Evolutionary conservation across 2,888 invertebrate species (phyloP), one percentile per base, ranked within the genome.

Genomic region (Deroplatys truncata): DNA sequence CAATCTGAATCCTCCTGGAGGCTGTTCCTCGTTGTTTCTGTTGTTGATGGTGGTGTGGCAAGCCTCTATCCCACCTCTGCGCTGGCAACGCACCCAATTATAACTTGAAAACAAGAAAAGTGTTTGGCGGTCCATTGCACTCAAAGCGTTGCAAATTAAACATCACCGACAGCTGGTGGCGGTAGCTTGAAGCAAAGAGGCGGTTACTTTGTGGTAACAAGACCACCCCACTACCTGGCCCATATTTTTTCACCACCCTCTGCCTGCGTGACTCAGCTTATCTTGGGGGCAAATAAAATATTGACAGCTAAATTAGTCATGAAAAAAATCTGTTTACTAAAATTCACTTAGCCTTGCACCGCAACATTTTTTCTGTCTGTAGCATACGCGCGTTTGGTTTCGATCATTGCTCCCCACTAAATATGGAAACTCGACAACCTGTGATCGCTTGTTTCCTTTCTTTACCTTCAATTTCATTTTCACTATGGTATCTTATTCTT

Each of bases 81-180:
- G 85, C 83, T 84, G 9, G 49, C 90, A 89, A 86, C 83, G 31
- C 86, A 89, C 90, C 89, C 91, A 90, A 91, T 91, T 91, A 90
- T 90, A 91, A 91, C 89, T 91, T 91, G 91, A 90, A 89, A 90
- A 91, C 89, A 91, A 90, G 90, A 90, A 90, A 91, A 91, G 90
- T 90, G 91, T 90, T 43, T 89, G 87, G 89, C 86, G 88, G 89
- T 86, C 87, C 86, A 86, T 82, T 86, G 86, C 86, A 85, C 88
- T 90, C 89, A 91, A 91, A 91, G 90, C 89, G 88, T 84, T 72
- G 87, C 89, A 91, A 91, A 91, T 91, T 91, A 91, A 91, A 91
- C 91, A 91, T 91, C 91, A 91, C 83, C 87, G 89, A 89, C 91
- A 91, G 91, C 90, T 90, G 91, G 82, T 91, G 83, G 86, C 88